Evolutionary conservation across 2,888 invertebrate species (phyloP).

Genomic region (Tipula vernalis): DNA sequence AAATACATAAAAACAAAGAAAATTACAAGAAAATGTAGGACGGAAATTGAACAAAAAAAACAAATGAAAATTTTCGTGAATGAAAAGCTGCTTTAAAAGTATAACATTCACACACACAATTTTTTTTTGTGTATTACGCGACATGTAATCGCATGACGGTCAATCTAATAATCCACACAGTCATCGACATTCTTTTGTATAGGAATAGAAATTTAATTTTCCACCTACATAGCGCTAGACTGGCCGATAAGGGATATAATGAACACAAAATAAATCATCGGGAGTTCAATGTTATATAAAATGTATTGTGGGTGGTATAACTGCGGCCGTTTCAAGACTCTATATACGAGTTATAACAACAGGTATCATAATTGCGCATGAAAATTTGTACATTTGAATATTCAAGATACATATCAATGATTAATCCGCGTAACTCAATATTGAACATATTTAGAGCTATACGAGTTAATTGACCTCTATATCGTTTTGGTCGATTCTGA

Average conservation of each 20-base stretch:
- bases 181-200: not conserved
- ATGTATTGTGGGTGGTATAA: too few species aligned
- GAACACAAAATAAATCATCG: not conserved
- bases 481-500: not conserved
- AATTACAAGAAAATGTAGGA: not conserved
- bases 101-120: not conserved
- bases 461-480: not conserved
- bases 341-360: too few species aligned
- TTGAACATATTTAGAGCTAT: too few species aligned
- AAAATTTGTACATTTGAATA: too few species aligned
- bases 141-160: not conserved
- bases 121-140: not conserved
- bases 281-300: not conserved
- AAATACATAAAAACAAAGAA: not conserved
- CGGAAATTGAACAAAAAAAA: not conserved
- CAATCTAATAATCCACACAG: not conserved
- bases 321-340: too few species aligned
- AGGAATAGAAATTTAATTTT: not conserved
- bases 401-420: too few species aligned
- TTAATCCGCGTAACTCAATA: too few species aligned
- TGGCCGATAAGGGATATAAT: not conserved
- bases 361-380: too few species aligned
- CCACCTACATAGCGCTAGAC: not conserved
- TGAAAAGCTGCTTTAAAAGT: not conserved
- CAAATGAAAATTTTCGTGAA: not conserved